Evolutionary conservation across 2,797 vertebrate species (phyloP).

Genomic region (Hoplostethus atlanticus): DNA sequence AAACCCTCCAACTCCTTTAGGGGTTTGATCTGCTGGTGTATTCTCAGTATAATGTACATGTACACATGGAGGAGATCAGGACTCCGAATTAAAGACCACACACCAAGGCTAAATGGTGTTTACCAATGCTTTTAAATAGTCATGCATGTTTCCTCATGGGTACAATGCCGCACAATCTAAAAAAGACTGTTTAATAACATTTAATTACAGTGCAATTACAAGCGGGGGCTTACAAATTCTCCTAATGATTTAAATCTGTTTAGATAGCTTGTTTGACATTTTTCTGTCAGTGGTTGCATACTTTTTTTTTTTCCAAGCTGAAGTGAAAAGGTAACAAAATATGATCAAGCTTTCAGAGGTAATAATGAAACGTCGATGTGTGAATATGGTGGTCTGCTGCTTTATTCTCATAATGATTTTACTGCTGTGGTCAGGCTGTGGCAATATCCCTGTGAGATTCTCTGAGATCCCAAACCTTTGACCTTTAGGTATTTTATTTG

Average conservation of each 20-base stretch:
- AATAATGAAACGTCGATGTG: conserved; percentile 12
- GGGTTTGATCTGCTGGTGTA: not conserved
- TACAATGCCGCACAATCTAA: conserved; percentile 85
- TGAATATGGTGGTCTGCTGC: not conserved
- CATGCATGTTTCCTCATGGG: conserved; percentile 84
- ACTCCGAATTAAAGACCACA: conserved; percentile 82
- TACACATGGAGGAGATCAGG: conserved; percentile 49
- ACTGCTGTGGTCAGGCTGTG: conserved; percentile 3
- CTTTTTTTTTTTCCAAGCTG: conserved; percentile 29
- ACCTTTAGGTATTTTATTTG: conserved; percentile 13
- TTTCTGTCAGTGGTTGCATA: conserved; percentile 47
- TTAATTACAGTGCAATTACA: conserved; percentile 91
- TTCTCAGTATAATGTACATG: conserved; percentile 29
- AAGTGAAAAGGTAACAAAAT: no score
- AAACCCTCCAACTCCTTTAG: no score
- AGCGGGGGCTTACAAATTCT: conserved; percentile 82
- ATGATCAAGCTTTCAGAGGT: not conserved
- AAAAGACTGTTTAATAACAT: conserved; percentile 87
- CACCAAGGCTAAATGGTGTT: conserved; percentile 84
- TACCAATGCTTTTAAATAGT: conserved; percentile 81
- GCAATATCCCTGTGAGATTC: conserved; percentile 11
- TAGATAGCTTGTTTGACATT: conserved; percentile 81
- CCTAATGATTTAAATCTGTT: conserved; percentile 84
- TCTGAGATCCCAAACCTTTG: conserved; percentile 15
- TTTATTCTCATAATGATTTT: conserved; percentile 9